A percentile compares a stretch with the other conserved stretches of the same genome.
phyloP scores from a whole-genome alignment of 2,113 vertebrate genomes.

The Cynoglossus semilaevis region DNA sequence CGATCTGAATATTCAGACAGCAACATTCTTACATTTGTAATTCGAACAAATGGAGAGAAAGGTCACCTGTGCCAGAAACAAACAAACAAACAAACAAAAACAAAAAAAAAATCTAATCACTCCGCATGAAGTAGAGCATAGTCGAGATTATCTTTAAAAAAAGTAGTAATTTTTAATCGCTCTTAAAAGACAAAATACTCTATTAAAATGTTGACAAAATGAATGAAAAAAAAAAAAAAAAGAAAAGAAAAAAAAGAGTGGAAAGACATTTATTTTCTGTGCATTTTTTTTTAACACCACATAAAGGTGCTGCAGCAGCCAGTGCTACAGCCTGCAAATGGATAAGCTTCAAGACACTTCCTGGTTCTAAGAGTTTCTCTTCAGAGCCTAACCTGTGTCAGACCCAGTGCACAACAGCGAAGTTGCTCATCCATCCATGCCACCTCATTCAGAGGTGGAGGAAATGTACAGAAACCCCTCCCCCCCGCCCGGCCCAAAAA shows the following conservation, averaged over 20 bases:
- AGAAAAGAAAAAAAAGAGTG: slow-evolving; percentile 44
- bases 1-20: slow-evolving; percentile 14
- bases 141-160: slow-evolving; percentile 21
- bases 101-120: slow-evolving; percentile 8
- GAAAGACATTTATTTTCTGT: slow-evolving; percentile 19
- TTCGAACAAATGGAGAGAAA: slow-evolving; percentile 31
- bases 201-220: slow-evolving; percentile 40
- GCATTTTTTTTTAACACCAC: slow-evolving; percentile 40
- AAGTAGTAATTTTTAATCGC: slow-evolving; percentile 35
- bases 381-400: background rate
- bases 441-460: slow-evolving; percentile 18
- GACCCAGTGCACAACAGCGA: slow-evolving; percentile 9
- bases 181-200: slow-evolving; percentile 51
- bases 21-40: slow-evolving; percentile 30
- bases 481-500: no score
- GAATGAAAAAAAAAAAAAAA: slow-evolving; percentile 51
- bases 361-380: slow-evolving; percentile 20
- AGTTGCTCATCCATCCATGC: slow-evolving; percentile 3
- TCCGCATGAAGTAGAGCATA: slow-evolving; percentile 39
- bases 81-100: no score
- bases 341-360: slow-evolving; percentile 40
- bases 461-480: slow-evolving; percentile 7
- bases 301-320: slow-evolving; percentile 61
- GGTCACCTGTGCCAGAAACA: slow-evolving; percentile 9
- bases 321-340: slow-evolving; percentile 68